A percentile compares a stretch with the other conserved stretches of the same genome.
Conservation (phyloP, 2,113 vertebrate genomes). For the Emydocephalus ijimae region DNA sequence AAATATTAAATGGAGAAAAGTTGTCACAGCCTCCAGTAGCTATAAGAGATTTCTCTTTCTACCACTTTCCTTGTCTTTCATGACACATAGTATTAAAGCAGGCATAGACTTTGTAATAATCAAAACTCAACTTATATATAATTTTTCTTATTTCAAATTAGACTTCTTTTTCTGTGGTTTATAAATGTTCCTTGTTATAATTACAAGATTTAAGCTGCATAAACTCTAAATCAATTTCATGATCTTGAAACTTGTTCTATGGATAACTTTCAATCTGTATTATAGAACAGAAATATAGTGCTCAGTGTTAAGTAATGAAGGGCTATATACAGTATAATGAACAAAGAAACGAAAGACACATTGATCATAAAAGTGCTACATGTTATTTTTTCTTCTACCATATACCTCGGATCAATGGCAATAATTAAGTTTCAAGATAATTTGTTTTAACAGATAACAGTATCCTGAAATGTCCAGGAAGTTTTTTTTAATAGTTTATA, state of each 20-base stretch:
- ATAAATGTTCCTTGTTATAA: background rate
- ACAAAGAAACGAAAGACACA: conserved; percentile 39
- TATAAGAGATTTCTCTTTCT: background rate
- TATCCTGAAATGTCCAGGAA: conserved; percentile 20
- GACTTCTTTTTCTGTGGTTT: background rate
- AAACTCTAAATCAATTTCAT: background rate
- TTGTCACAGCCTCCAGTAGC: background rate
- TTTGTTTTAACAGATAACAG: conserved; percentile 20
- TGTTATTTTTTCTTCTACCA: background rate
- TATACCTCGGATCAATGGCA: background rate
- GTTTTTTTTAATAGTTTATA: background rate
- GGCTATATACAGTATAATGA: background rate
- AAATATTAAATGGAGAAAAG: background rate
- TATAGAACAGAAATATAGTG: background rate
- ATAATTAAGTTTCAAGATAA: conserved; percentile 21
- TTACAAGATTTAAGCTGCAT: background rate
- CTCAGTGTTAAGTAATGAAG: conserved; percentile 17
- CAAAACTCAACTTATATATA: background rate
- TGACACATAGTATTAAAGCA: background rate
- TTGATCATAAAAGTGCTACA: background rate
- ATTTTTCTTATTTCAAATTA: background rate
- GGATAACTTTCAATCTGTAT: background rate
- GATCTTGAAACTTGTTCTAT: background rate
- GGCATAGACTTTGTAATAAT: background rate
- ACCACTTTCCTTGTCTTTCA: background rate